These are phyloP conservation scores for Saxidomus purpurata DNA, from an alignment of 1,140 invertebrate genomes.

Conservation along the genomic window DNA sequence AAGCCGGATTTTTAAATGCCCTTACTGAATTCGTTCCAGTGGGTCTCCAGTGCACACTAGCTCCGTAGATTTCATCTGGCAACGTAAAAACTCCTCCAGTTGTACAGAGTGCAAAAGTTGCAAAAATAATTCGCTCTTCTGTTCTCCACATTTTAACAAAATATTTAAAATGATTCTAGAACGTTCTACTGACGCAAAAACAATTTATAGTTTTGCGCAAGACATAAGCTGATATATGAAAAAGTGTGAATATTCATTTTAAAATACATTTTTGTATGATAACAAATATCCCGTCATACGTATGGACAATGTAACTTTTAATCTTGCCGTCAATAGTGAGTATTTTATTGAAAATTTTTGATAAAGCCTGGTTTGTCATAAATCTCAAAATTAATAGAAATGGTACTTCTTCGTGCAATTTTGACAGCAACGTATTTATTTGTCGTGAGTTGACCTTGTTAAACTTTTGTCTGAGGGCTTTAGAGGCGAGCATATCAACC, in stretches of 20 bases:
- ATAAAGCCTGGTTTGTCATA: background rate
- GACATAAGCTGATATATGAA: background rate
- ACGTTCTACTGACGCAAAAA: background rate
- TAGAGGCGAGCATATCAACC: background rate
- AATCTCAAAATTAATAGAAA: background rate
- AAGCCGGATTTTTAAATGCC: background rate
- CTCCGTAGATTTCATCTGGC: constrained; percentile 8
- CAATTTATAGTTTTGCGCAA: background rate
- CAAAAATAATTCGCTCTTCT: background rate
- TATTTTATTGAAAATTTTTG: background rate
- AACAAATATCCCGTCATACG: background rate
- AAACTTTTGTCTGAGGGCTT: background rate
- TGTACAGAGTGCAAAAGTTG: background rate
- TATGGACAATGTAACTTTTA: constrained; percentile 1
- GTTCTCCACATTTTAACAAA: background rate
- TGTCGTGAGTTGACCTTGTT: background rate
- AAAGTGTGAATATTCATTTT: constrained; percentile 36
- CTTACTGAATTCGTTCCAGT: background rate
- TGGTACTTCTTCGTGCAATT: constrained; percentile 11
- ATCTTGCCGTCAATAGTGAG: background rate
- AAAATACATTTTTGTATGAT: constrained; percentile 13
- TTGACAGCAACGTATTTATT: background rate
- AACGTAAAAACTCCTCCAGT: background rate
- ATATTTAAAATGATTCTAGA: background rate
- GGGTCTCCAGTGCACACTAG: constrained; percentile 35